Evolutionary conservation across 92 coral and sea anemone genomes (phyloP).

Genomic region (Hydrozoanthus gracilis): DNA sequence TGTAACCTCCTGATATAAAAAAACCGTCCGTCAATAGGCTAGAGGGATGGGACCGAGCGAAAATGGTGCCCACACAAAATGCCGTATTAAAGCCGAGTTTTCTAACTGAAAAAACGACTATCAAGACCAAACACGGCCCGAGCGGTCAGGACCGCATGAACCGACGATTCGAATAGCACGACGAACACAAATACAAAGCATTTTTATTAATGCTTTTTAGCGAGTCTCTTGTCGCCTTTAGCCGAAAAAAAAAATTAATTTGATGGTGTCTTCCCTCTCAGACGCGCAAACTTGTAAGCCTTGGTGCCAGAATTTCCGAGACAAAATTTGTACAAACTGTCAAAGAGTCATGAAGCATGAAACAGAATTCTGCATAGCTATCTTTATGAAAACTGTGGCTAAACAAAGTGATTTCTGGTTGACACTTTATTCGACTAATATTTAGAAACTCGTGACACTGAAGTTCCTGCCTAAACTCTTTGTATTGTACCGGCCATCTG

Average conservation of each 20-base stretch:
- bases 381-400: neutral
- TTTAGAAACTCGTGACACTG: neutral
- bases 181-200: no score
- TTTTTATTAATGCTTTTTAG: neutral
- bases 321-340: neutral
- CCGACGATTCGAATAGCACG: no score
- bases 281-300: neutral
- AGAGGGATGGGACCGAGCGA: no score
- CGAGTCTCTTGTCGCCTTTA: neutral
- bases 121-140: no score
- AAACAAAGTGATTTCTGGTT: neutral
- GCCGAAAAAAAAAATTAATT: neutral
- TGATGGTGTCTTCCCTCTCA: neutral
- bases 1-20: no score
- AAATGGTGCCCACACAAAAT: no score
- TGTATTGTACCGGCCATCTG: neutral
- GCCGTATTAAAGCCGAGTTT: no score
- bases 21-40: no score
- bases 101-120: no score
- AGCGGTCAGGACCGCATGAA: no score
- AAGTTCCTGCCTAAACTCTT: neutral
- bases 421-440: no score
- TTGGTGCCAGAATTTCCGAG: neutral
- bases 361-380: neutral
- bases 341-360: neutral